Evolutionary conservation across 2,797 vertebrate species (phyloP), one percentile per base, ranked within the genome.

Genomic region (Chiropotes sagulatus): DNA sequence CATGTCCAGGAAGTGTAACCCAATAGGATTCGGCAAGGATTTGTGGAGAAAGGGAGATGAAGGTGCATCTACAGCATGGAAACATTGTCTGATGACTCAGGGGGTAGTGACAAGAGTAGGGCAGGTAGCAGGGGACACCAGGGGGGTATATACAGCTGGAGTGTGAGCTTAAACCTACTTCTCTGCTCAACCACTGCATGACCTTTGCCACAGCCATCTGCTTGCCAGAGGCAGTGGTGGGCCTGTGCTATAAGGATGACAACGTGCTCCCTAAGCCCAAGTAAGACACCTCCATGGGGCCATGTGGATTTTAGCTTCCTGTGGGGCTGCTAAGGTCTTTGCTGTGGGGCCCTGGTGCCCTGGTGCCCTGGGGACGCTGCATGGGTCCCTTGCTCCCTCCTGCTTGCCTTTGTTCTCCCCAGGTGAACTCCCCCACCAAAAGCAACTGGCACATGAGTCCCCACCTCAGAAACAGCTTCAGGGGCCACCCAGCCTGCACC

Each of bases 391-490:
- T 86, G 20, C 61, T 54, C 67, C 22, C 24, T 58, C 33, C 20
- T 22, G 58, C 28, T 11, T 22, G 2, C 15, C 11, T 73, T 39
- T 4, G 7, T 75, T 41, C 28, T 41, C 20, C 39, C 22, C 11
- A 3, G 15, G 15, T 8, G 3, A 7, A 57, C 30, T 3, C 2
- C 75, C 5, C 9, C 1, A 33, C 6, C 33, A 67, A 67, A 54
- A 75, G 22, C n/a, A 26, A 36, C 15, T 7, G 26, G 17, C 19
- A 70, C 3, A 2, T 6, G 0, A 1, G 2, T 17, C n/a, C n/a
- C 10, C 9, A 8, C 39, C 41, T 12, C 39, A 39, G 39, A 94
- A 24, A 5, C 24, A 33, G 22, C 4, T 24, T 28, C 50, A 20
- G 13, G 36, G 44, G 1, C 28, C 48, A 24, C 39, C 24, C 12